Conservation (phyloP, 2,888 invertebrate genomes). For the Yponomeuta cagnagella region DNA sequence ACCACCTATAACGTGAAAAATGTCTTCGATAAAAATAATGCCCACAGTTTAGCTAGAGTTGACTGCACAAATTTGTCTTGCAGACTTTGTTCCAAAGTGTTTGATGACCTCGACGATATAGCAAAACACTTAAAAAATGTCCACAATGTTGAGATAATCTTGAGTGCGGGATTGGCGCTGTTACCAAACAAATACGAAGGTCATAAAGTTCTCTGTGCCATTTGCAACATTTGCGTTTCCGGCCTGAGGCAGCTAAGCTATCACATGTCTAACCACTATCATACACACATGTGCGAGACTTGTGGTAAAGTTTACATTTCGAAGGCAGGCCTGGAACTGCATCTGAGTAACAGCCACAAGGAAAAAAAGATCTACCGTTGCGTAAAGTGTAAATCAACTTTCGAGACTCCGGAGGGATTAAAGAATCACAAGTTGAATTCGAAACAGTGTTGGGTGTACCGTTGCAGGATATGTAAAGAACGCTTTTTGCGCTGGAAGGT, state of each 20-base stretch:
- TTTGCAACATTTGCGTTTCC: constrained; percentile 6
- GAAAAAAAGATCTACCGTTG: constrained; percentile 23
- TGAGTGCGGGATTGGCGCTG: constrained; percentile 4
- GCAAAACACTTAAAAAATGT: constrained; percentile 2
- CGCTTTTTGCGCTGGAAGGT: constrained; percentile 29
- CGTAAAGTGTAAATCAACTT: constrained; percentile 30
- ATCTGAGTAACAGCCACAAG: constrained; percentile 22
- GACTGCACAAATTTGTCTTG: constrained; percentile 18
- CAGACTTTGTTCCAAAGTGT: constrained; percentile 10
- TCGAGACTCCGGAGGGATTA: constrained; percentile 27
- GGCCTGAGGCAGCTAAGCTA: constrained; percentile 11
- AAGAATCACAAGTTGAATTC: constrained; percentile 28
- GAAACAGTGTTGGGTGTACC: constrained; percentile 29
- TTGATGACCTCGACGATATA: constrained; percentile 9
- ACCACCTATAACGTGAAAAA: background rate
- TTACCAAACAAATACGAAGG: constrained; percentile 13
- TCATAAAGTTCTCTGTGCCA: constrained; percentile 8
- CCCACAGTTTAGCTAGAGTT: constrained; percentile 11
- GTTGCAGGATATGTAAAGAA: constrained; percentile 30
- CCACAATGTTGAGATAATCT: constrained; percentile 1
- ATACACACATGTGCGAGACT: constrained; percentile 4
- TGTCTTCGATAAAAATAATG: constrained; percentile 9
- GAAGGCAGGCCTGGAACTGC: background rate
- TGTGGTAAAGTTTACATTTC: constrained; percentile 13
- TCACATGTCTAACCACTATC: constrained; percentile 14